Base-by-base conservation (phyloP, 1,140 invertebrate genomes). In the Macrostomum lignano region DNA sequence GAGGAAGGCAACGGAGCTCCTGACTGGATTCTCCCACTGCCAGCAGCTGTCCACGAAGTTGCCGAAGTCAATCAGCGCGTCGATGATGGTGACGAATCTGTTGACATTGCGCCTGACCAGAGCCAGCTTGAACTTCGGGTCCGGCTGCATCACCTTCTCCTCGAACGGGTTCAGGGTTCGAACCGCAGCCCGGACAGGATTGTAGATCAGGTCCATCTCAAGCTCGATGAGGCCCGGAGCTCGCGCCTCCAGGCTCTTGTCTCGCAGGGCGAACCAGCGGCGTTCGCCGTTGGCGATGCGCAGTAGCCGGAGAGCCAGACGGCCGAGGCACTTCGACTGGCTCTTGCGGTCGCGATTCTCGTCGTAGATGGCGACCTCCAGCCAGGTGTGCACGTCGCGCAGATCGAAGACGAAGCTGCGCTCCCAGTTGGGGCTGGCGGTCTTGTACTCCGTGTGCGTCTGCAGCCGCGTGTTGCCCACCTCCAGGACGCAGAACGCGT, bases 381-480 rank as follows among this genome's bases (percentile, higher is more conserved):
- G 55, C 14, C 81, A 69, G 22, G 79, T 77, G 44, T 91, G 84
- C 31, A 96, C 84, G 51, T 96, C 91, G 49, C 86, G 86, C 0
- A 98, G 73, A 52, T 82, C 76, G 50, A 98, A 91, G 22, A 75
- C 84, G 51, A 96, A 96, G 41, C 91, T 77, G 61, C 94, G 93
- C 55, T 91, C 81, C 88, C 88, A 98, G 38, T 72, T 76, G 0
- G 88, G 88, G 30, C 71, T 67, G 2, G 96, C 59, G 0, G 86
- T 96, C 54, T 94, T 93, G 52, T 96, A 96, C 52, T 93, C 82
- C 1, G 88, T 96, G 52, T 94, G 82, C 0, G 88, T 96, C 57
- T 93, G 82, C 23, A 94, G 60, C 30, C 84, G 65, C 1, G 78
- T 67, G 57, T 96, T 96, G 2, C 78, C 74, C 30, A 96, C 55